Base-by-base conservation (phyloP, 2,888 invertebrate species). In the Myathropa florea region DNA sequence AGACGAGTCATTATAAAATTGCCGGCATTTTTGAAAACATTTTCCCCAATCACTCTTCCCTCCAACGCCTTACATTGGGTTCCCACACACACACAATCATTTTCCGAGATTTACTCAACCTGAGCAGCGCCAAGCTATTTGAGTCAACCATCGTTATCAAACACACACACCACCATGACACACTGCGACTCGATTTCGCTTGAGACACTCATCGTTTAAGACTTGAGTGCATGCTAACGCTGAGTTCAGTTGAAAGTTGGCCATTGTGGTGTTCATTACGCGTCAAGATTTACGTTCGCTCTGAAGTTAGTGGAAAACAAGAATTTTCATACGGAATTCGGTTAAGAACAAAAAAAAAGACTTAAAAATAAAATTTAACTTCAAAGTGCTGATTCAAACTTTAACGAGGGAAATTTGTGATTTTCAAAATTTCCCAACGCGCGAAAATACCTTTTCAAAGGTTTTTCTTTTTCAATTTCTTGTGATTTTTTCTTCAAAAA, bases 221-320 rank as follows among this genome's bases (percentile, higher is more conserved):
- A 86, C 61, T 75, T 78, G 83, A 83, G 78, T 75, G 71, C 39
- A 65, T 75, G 75, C 83, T 46, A 57, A 79, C 30, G 21, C 71
- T 71, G 83, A 82, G 71, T 71, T 86, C 78, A 86, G 86, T 86
- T 78, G 73, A 83, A 73, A 86, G 79, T 75, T 83, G 71, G 79
- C 82, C 68, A 77, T 60, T 70, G 83, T 71, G 55, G 46, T 26
- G 78, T 79, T 61, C 57, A 61, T 67, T 63, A 46, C 71, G 76
- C 76, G 10, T 39, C 53, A 26, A 10, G 12, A 7, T 14, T 28
- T 10, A 4, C 18, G 57, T 24, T 14, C 60, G 23, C 12, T 26
- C 21, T 18, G 18, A 18, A 18, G 18, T 18, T 6, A 18, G 46
- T 46, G 18, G 46, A 18, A 46, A 46, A 46, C 46, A 46, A 46